Evolutionary conservation across 2,888 invertebrate species (phyloP), one percentile per base, ranked within the genome.

Genomic region (Ichneumon xanthorius): DNA sequence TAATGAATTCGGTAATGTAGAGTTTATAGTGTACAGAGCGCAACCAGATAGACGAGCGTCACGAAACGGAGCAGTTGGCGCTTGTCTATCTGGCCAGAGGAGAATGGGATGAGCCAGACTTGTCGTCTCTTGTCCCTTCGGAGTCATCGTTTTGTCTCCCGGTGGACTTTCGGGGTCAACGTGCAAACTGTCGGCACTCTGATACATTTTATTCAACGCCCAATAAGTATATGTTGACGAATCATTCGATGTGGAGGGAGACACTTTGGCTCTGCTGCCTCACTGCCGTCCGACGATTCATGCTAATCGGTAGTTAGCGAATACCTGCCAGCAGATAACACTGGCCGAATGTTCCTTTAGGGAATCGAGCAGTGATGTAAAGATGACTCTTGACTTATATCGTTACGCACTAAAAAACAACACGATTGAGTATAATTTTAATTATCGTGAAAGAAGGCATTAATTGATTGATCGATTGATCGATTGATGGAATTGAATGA

Each of bases 121-220:
- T 26, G 22, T 1, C 26, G 26, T 26, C 26, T 26, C 58, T 26
- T 58, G 26, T 58, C 58, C 11, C 11, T 58, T 26, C 26, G 11
- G 26, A 58, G 58, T 22, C 58, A 11, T 4, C 11, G 58, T 26
- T 58, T 26, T 58, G 11, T 58, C 58, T 58, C 14, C 26, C 58
- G 22, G 11, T 4, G 26, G 22, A 22, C 58, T 26, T 58, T 22
- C 11, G 26, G 58, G 58, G 26, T 26, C 58, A 58, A 58, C 58
- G 58, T 22, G 58, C 58, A 58, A 58, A 58, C 26, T 19, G 58
- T 58, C 26, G 4, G 26, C 58, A 58, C 58, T 58, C 58, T 58
- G 26, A 58, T 58, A 26, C 11, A 14, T 58, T 22, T 22, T 7
- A 19, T 55, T 19, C 55, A 22, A 58, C 14, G 58, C 22, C n/a